Conservation (phyloP, 2,113 vertebrate genomes). For the Muscicapa adusta region DNA sequence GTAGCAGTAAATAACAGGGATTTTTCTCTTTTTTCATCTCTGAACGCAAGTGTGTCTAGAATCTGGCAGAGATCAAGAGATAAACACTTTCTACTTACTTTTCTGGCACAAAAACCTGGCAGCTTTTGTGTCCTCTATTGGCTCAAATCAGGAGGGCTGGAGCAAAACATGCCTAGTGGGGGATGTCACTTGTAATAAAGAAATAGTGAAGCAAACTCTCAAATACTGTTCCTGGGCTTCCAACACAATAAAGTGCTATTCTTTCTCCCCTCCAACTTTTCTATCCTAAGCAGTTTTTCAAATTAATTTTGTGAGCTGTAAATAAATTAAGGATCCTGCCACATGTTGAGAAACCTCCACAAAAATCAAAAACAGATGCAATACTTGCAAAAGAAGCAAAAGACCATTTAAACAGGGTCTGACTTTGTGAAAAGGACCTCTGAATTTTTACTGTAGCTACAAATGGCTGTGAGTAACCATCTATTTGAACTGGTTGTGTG, state of each 20-base stretch:
- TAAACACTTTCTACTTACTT: background rate
- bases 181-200: background rate
- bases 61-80: background rate
- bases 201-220: background rate
- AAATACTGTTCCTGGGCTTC: background rate
- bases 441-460: constrained; percentile 15
- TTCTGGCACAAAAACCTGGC: background rate
- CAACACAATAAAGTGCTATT: background rate
- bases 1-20: background rate
- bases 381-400: too few relatives aligned
- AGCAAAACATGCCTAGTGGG: background rate
- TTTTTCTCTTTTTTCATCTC: background rate
- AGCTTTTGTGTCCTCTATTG: background rate
- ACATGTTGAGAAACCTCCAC: background rate
- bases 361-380: background rate
- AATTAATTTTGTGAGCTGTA: background rate
- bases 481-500: constrained; percentile 55
- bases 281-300: background rate
- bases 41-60: background rate
- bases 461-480: constrained; percentile 27
- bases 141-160: background rate
- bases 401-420: background rate
- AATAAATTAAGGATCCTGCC: background rate
- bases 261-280: background rate
- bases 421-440: background rate